Evolutionary conservation across 64 coral and sea anemone genomes (phyloP).

Genomic region (Platygyra sinensis): DNA sequence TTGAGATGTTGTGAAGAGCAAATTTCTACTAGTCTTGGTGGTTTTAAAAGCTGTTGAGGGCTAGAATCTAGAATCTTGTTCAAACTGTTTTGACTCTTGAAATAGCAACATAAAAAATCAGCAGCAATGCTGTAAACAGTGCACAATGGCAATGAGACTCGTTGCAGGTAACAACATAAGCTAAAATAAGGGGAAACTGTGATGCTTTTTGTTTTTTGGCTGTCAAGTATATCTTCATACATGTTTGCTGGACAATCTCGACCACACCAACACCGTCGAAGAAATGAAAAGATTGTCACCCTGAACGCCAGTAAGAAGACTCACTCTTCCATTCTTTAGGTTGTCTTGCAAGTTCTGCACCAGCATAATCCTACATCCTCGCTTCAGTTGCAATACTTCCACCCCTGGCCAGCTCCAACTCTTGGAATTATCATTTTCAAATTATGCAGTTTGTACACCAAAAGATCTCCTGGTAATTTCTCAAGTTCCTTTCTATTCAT

Average conservation of each 20-base stretch:
- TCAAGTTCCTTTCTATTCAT: slow-evolving; percentile 5
- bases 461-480: background rate
- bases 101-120: slow-evolving; percentile 31
- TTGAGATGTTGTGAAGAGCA: background rate
- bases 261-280: background rate
- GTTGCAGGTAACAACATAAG: slow-evolving; percentile 21
- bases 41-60: slow-evolving; percentile 19
- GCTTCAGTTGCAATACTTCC: slow-evolving; percentile 25
- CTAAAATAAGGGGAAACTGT: background rate
- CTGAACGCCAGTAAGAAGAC: background rate
- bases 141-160: slow-evolving; percentile 45
- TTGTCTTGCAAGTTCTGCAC: slow-evolving; percentile 36
- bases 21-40: background rate
- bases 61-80: slow-evolving; percentile 43
- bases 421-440: slow-evolving; percentile 8
- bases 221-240: background rate
- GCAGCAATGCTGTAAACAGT: slow-evolving; percentile 36
- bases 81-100: slow-evolving; percentile 33
- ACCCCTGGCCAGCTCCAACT: slow-evolving; percentile 38
- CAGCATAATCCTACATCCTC: slow-evolving; percentile 26
- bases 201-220: background rate
- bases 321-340: background rate
- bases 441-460: background rate
- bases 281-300: background rate
- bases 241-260: background rate